A percentile compares a stretch with the other conserved stretches of the same genome.
Conservation (phyloP, 2,888 invertebrate species). For the Parasteatoda lunata region DNA sequence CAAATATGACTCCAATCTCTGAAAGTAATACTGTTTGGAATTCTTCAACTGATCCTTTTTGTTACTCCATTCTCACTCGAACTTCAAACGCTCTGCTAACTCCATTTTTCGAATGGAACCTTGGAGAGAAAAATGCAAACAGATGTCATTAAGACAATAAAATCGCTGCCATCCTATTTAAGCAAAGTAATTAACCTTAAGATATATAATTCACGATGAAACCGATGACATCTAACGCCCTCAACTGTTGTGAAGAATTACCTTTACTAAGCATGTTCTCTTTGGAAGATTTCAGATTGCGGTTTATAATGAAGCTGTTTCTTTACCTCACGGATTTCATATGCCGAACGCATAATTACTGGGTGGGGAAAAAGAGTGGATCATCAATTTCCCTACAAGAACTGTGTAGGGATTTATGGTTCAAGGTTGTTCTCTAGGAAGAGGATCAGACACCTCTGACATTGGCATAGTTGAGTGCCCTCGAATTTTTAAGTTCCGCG, state of each 20-base stretch:
- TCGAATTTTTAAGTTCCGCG: too few species aligned
- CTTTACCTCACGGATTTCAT: constrained; percentile 16
- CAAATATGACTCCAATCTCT: too few species aligned
- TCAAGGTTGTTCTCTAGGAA: constrained; percentile 6
- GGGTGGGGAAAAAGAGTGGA: constrained; percentile 32
- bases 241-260: constrained; percentile 9
- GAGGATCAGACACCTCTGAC: background rate
- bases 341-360: constrained; percentile 37
- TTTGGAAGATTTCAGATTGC: constrained; percentile 19
- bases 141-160: constrained; percentile 14
- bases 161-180: constrained; percentile 1
- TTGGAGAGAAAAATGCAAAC: background rate
- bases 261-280: constrained; percentile 10
- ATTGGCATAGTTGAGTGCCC: background rate
- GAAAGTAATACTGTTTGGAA: too few species aligned
- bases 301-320: constrained; percentile 39
- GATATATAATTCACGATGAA: constrained; percentile 15
- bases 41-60: too few species aligned
- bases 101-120: too few species aligned
- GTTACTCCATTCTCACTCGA: too few species aligned
- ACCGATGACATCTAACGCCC: constrained; percentile 32
- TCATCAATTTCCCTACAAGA: constrained; percentile 40
- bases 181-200: constrained; percentile 33
- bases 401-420: constrained; percentile 32
- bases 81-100: too few species aligned